These are phyloP conservation scores for Phodopus roborovskii DNA, from an alignment of 2,113 vertebrate species.

Conservation along the genomic window DNA sequence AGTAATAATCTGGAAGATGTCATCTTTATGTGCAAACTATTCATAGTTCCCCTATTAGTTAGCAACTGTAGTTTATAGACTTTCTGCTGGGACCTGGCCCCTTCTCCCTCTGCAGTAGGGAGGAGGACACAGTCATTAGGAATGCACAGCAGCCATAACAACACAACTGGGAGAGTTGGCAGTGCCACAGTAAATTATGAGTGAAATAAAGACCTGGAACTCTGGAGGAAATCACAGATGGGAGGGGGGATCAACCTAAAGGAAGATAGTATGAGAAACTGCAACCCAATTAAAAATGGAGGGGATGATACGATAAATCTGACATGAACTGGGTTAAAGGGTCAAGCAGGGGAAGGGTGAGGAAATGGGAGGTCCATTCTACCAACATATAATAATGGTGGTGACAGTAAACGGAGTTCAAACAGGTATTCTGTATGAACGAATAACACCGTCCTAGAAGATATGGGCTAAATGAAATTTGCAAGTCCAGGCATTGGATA, in stretches of 20 bases:
- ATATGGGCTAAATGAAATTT: background rate
- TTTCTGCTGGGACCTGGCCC: no score
- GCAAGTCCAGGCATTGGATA: background rate
- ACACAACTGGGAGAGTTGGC: background rate
- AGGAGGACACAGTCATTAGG: background rate
- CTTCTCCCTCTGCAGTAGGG: background rate
- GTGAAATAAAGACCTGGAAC: background rate
- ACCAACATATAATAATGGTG: background rate
- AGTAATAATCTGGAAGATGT: rapidly evolving
- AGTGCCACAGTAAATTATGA: background rate
- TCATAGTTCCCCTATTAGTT: rapidly evolving
- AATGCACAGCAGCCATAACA: background rate
- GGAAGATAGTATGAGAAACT: background rate
- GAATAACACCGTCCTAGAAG: no score
- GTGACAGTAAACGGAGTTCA: rapidly evolving
- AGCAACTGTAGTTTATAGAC: background rate
- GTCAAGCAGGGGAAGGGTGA: background rate
- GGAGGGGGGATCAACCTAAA: background rate
- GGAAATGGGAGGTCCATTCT: background rate
- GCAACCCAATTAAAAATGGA: background rate
- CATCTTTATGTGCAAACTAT: background rate
- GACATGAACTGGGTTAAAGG: background rate
- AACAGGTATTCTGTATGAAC: background rate
- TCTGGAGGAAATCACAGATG: background rate
- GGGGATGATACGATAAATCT: background rate